A percentile compares a stretch with the other conserved stretches of the same genome.
phyloP scores from a whole-genome alignment of 2,113 vertebrate species.

The Pluvialis apricaria region DNA sequence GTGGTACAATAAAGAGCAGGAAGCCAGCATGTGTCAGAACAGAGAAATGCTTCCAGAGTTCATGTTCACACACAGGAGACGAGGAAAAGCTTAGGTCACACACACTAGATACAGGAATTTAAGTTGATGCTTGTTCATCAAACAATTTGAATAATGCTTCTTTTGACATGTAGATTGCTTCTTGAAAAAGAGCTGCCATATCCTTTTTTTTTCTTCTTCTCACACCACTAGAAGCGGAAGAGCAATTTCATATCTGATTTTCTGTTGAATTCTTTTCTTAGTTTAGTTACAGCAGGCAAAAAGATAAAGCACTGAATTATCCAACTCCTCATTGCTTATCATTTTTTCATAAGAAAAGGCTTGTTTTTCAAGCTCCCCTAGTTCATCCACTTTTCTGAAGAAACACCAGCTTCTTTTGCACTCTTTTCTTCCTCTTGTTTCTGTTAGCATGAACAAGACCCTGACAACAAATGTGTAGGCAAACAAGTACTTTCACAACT shows the following conservation, averaged over 20 bases:
- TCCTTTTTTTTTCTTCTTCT: neutral
- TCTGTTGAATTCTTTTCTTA: conserved; percentile 34
- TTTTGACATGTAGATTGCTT: conserved; percentile 13
- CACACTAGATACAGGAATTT: neutral
- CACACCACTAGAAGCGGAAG: neutral
- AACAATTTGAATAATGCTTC: neutral
- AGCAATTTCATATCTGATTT: conserved; percentile 53
- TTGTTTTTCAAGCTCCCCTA: neutral
- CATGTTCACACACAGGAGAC: neutral
- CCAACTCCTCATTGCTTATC: neutral
- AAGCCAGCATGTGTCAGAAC: neutral
- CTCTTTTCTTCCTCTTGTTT: neutral
- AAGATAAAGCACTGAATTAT: conserved; percentile 6
- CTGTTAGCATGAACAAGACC: neutral
- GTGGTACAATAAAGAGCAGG: neutral
- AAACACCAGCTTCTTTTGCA: neutral
- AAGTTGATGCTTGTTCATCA: neutral
- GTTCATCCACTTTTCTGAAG: neutral
- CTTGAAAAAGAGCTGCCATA: neutral
- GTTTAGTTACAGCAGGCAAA: neutral
- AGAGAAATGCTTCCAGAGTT: neutral
- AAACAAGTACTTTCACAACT: neutral
- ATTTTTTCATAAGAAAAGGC: conserved; percentile 1
- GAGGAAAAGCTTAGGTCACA: neutral
- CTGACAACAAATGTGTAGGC: neutral